These are phyloP conservation scores for Carassius gibelio DNA, from an alignment of 2,113 vertebrate genomes.

Conservation along the genomic window DNA sequence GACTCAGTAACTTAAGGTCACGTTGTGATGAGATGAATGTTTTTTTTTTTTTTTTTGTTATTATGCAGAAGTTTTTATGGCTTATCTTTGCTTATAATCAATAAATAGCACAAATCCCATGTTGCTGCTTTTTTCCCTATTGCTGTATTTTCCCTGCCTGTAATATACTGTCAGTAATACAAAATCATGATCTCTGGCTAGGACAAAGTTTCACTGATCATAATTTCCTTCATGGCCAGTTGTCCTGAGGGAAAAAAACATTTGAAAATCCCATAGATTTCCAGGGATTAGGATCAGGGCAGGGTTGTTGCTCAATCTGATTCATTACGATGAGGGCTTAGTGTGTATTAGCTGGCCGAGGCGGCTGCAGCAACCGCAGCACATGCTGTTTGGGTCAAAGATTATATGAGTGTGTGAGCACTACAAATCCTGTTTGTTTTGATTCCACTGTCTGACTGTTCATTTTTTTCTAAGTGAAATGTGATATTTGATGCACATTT, in stretches of 20 bases:
- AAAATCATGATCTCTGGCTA: conserved; percentile 51
- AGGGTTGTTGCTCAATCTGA: conserved; percentile 75
- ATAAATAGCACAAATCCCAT: conserved; percentile 39
- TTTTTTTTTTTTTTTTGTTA: conserved; percentile 27
- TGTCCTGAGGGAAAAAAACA: conserved; percentile 12
- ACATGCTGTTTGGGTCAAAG: conserved; percentile 74
- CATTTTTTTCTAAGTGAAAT: conserved; percentile 13
- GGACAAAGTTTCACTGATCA: conserved; percentile 60
- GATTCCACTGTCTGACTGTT: conserved; percentile 30
- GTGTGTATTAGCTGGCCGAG: conserved; percentile 69
- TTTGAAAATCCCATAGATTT: conserved; percentile 67
- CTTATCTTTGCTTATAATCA: conserved; percentile 28
- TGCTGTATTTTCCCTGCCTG: neutral
- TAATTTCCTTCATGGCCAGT: conserved; percentile 58
- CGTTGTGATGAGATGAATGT: neutral
- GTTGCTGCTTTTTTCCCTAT: neutral
- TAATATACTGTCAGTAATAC: conserved; percentile 50
- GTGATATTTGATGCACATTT: conserved; percentile 15
- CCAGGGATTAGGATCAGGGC: conserved; percentile 74
- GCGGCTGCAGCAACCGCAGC: conserved; percentile 61
- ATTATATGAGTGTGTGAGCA: conserved; percentile 46
- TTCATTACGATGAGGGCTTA: conserved; percentile 78
- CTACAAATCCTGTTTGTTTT: conserved; percentile 46
- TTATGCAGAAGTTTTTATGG: conserved; percentile 17
- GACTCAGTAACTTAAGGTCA: conserved; percentile 7